These are phyloP conservation scores for Smittia aterrima DNA, from an alignment of 2,888 invertebrate genomes.

Conservation along the genomic window DNA sequence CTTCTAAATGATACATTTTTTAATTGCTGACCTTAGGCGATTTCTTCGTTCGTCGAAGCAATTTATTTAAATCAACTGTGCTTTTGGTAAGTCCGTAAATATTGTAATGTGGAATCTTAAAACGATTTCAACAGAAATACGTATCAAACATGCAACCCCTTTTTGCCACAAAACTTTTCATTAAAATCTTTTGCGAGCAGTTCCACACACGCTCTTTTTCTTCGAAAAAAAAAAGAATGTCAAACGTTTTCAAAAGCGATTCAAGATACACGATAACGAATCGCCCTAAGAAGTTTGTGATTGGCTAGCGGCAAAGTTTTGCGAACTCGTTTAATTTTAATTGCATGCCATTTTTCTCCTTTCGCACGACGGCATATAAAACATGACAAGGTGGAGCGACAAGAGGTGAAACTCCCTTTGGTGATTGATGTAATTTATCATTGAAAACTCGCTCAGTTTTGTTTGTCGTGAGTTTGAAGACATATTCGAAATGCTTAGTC, in stretches of 20 bases:
- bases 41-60: background rate
- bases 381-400: background rate
- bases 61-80: slow-evolving; percentile 4
- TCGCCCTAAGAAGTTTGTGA: background rate
- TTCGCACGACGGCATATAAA: background rate
- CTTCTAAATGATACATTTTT: slow-evolving; percentile 38
- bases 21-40: slow-evolving; percentile 32
- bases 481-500: too few relatives aligned
- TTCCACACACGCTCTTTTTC: background rate
- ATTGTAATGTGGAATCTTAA: background rate
- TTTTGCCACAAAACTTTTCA: background rate
- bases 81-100: background rate
- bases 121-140: background rate
- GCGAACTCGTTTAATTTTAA: background rate
- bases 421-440: too few relatives aligned
- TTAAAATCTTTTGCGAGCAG: slow-evolving; percentile 2
- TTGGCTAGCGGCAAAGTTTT: background rate
- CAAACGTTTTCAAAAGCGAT: background rate
- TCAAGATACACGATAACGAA: background rate
- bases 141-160: background rate
- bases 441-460: too few relatives aligned
- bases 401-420: background rate
- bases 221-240: background rate
- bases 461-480: too few relatives aligned
- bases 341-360: background rate